Percentiles rank a stretch among this genome's conserved stretches.
These are phyloP conservation scores for Orthosia cruda DNA, from an alignment of 2,888 invertebrate genomes.

Conservation along the genomic window DNA sequence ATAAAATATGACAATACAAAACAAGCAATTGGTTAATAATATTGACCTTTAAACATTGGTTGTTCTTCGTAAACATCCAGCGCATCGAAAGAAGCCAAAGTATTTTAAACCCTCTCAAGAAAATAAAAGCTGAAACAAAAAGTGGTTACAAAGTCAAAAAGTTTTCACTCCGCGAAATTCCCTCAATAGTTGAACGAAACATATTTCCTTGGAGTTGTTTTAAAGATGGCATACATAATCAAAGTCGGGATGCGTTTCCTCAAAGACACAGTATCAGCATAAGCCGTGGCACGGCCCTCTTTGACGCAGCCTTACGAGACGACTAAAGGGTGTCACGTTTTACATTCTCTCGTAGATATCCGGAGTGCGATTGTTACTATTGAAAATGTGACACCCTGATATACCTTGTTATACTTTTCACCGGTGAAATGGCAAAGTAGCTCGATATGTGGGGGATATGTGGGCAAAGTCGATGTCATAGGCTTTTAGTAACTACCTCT, in stretches of 20 bases:
- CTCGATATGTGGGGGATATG: background rate
- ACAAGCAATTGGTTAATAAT: background rate
- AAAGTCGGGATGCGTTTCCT: conserved; percentile 79
- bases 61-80: conserved; percentile 22
- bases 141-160: conserved; percentile 53
- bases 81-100: conserved; percentile 12
- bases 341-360: conserved; percentile 76
- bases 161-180: conserved; percentile 46
- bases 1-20: conserved; percentile 20
- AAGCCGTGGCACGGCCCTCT: conserved; percentile 80
- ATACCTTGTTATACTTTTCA: conserved; percentile 69
- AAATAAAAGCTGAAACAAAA: conserved; percentile 35
- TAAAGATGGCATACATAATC: conserved; percentile 80
- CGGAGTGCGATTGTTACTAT: conserved; percentile 75
- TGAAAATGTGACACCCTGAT: conserved; percentile 75
- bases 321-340: conserved; percentile 81
- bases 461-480: background rate
- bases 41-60: conserved; percentile 22
- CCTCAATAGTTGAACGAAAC: conserved; percentile 70
- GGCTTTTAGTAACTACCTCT: background rate
- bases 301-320: conserved; percentile 77
- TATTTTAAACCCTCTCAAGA: conserved; percentile 32
- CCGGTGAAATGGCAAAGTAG: conserved; percentile 52
- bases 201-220: conserved; percentile 75
- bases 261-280: conserved; percentile 84